A percentile compares a stretch with the other conserved stretches of the same genome.
phyloP scores from a whole-genome alignment of 1,140 invertebrate species.

The Heterodera schachtii region DNA sequence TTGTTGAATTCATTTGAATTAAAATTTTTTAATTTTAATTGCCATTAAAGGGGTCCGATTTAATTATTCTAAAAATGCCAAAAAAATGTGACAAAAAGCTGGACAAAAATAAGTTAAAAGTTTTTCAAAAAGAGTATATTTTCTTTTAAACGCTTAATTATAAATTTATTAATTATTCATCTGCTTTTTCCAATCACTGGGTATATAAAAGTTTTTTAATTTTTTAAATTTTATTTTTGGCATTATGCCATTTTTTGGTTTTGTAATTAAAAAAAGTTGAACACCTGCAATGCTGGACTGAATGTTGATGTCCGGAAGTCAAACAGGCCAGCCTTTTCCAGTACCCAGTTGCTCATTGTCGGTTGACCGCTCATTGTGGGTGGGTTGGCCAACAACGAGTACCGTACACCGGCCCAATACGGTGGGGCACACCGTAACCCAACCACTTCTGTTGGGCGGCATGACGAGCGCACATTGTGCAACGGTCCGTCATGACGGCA shows the following conservation, averaged over 20 bases:
- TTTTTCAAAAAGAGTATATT: too few species aligned
- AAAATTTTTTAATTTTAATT: too few species aligned
- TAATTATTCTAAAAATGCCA: too few species aligned
- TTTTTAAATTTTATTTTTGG: too few species aligned
- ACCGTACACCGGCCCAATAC: slow-evolving; percentile 86
- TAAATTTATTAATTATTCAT: too few species aligned
- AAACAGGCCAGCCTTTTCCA: slow-evolving; percentile 87
- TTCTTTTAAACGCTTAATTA: too few species aligned
- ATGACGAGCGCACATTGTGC: slow-evolving; percentile 69
- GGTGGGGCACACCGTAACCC: slow-evolving; percentile 77
- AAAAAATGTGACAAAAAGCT: too few species aligned
- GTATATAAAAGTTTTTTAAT: too few species aligned
- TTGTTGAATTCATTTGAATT: too few species aligned
- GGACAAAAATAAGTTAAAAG: too few species aligned
- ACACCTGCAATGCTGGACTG: slow-evolving; percentile 78
- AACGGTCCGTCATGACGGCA: slow-evolving; percentile 73
- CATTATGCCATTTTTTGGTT: neutral
- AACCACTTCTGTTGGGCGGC: slow-evolving; percentile 59
- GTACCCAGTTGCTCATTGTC: slow-evolving; percentile 82
- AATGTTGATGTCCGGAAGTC: slow-evolving; percentile 88
- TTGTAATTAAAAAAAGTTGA: neutral
- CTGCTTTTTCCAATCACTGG: too few species aligned
- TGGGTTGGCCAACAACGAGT: slow-evolving; percentile 82
- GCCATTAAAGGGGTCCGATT: too few species aligned
- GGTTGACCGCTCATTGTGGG: slow-evolving; percentile 79